Evolutionary conservation across 2,113 vertebrate species (phyloP), one percentile per base, ranked within the genome.

Genomic region (Eolophus roseicapilla): DNA sequence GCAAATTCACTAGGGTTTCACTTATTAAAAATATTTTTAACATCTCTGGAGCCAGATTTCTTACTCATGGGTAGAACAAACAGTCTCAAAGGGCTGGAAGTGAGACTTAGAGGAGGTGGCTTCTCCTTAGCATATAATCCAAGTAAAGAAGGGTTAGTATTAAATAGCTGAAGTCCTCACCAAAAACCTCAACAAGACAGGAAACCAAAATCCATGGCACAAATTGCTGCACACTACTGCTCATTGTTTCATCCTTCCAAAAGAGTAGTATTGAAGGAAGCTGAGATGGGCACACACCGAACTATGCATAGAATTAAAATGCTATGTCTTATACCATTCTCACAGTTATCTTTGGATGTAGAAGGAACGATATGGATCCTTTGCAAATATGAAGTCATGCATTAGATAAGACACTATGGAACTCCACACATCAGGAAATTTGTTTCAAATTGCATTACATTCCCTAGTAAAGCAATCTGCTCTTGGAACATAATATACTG

Each of bases 261-360:
- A 59, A 50, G 17, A 71, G 21, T 1, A 18, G 13, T 10, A 73
- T 8, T 14, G 33, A 23, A 91, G 39, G 50, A 71, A 79, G 62
- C 35, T 18, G 13, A 64, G 47, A 82, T 2, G 6, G 35, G 57
- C 21, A 37, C 14, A 37, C 9, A 74, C 3, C 19, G 90, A 88
- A 29, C 25, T n/a, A 39, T 0, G 0, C 2, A n/a, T 0, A 9
- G 41, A 67, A 81, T 5, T 28, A 59, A 81, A 88, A 2, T 13
- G 52, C 27, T 11, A 6, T 21, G 62, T 37, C 28, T 69, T 21
- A 52, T 31, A 74, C 9, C 49, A 33, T 16, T 64, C 15, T n/a
- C 69, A 55, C 23, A 78, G 44, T 23, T 46, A 67, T 7, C 39
- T 63, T 46, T 39, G 47, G 11, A 62, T 5, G 4, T 2, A 43